Percentiles rank a stretch among this genome's conserved stretches.
Conservation (phyloP, 2,888 invertebrate species). For the Oxyteleia sp. region DNA sequence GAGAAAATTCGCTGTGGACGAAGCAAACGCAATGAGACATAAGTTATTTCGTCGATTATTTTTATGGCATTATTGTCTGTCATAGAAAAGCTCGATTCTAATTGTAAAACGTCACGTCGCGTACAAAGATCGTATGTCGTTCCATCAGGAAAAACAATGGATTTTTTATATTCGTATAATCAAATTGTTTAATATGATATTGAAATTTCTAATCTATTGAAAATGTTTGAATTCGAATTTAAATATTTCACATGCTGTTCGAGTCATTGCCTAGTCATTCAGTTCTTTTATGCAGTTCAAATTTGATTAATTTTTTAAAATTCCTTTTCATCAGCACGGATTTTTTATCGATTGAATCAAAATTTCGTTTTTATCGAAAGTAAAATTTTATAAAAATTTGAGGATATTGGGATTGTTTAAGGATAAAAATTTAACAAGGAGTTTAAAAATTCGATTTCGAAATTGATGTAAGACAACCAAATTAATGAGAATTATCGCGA, state of each 20-base stretch:
- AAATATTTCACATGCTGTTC: conserved; percentile 15
- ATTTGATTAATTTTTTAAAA: too few species aligned
- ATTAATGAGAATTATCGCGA: not conserved
- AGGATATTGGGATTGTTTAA: too few species aligned
- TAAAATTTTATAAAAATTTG: too few species aligned
- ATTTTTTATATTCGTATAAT: conserved; percentile 10
- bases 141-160: conserved; percentile 12
- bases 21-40: not conserved
- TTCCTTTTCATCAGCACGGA: too few species aligned
- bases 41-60: not conserved
- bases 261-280: too few species aligned
- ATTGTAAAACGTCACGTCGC: not conserved
- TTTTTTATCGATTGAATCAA: too few species aligned
- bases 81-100: not conserved
- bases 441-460: not conserved
- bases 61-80: not conserved
- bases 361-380: too few species aligned
- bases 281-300: too few species aligned
- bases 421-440: too few species aligned
- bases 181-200: conserved; percentile 12
- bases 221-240: conserved; percentile 6
- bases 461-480: not conserved
- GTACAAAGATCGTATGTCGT: not conserved
- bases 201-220: conserved; percentile 1
- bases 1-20: not conserved